Conservation (phyloP, 2,113 vertebrate genomes). For the Notothenia rossii region DNA sequence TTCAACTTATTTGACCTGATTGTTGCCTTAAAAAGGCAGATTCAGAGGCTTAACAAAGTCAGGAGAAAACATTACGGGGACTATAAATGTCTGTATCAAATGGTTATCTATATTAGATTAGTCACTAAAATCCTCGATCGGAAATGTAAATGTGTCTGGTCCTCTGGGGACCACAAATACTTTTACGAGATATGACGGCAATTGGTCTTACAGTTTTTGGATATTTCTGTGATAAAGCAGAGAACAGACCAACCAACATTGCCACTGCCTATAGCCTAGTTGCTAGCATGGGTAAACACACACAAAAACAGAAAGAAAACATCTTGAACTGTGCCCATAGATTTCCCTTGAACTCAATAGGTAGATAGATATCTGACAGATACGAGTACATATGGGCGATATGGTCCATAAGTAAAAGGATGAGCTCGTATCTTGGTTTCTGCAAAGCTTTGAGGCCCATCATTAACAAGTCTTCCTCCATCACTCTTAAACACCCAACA, state of each 20-base stretch:
- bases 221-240: background rate
- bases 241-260: background rate
- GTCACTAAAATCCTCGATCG: background rate
- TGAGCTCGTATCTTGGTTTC: constrained; percentile 17
- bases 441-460: constrained; percentile 47
- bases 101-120: background rate
- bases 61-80: background rate
- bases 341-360: constrained; percentile 18
- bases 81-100: background rate
- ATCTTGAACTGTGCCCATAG: constrained; percentile 3
- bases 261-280: background rate
- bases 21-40: background rate
- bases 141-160: background rate
- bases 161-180: background rate
- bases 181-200: background rate
- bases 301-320: background rate
- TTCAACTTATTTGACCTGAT: background rate
- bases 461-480: constrained; percentile 39
- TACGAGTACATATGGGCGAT: background rate
- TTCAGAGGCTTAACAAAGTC: background rate
- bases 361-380: constrained; percentile 4
- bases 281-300: background rate
- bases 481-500: constrained; percentile 49
- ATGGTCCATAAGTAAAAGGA: constrained; percentile 13
- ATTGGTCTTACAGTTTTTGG: background rate